These are phyloP conservation scores for Melopsittacus undulatus DNA, from an alignment of 2,797 vertebrate species.

Conservation along the genomic window DNA sequence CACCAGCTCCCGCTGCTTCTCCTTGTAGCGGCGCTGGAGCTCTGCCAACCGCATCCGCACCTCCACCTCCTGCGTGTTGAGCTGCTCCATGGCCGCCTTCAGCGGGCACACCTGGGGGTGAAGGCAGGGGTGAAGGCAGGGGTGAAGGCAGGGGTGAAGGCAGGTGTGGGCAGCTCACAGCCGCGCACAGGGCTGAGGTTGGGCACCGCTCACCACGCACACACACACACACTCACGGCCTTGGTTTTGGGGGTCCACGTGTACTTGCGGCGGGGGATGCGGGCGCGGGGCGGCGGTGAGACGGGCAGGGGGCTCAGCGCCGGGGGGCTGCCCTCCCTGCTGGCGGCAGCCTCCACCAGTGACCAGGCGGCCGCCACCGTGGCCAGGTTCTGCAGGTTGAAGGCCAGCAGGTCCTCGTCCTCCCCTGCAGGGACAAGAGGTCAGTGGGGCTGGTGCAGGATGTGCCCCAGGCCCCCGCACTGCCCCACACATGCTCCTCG, in stretches of 20 bases:
- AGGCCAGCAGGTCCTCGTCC: slow-evolving; percentile 87
- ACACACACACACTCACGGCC: slow-evolving; percentile 79
- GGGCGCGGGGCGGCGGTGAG: slow-evolving; percentile 77
- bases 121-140: no score
- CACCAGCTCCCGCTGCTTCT: slow-evolving; percentile 93
- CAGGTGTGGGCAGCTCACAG: not conserved
- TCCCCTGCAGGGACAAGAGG: slow-evolving; percentile 5
- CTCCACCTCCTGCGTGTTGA: slow-evolving; percentile 91
- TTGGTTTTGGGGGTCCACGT: slow-evolving; percentile 93
- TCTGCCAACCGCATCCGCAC: slow-evolving; percentile 92
- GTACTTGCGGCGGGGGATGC: slow-evolving; percentile 89
- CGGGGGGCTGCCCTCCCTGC: slow-evolving; percentile 57
- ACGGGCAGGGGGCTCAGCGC: slow-evolving; percentile 60
- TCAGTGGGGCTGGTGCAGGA: rapidly evolving
- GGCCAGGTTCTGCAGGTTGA: slow-evolving; percentile 91
- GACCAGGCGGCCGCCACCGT: slow-evolving; percentile 92
- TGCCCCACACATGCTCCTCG: rapidly evolving
- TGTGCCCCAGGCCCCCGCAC: rapidly evolving
- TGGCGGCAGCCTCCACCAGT: slow-evolving; percentile 82
- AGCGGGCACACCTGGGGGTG: slow-evolving; percentile 86
- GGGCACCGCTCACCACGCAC: not conserved
- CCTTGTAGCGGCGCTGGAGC: slow-evolving; percentile 93
- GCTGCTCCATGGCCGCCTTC: slow-evolving; percentile 90
- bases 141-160: rapidly evolving
- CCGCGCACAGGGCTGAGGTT: rapidly evolving